phyloP scores from a whole-genome alignment of 2,113 vertebrate species.

The Megaceryle torquata region DNA sequence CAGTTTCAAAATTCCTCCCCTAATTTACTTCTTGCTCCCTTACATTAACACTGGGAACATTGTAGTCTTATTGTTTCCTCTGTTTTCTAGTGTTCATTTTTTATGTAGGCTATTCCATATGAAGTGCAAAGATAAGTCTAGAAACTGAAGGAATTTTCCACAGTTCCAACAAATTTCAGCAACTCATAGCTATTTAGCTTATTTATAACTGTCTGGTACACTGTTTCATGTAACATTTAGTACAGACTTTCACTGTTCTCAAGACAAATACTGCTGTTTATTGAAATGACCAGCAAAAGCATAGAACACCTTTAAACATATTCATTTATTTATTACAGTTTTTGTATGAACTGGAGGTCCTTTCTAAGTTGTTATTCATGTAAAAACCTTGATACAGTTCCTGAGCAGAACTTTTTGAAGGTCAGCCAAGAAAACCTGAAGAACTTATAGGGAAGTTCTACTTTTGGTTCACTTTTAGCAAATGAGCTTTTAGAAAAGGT shows the following conservation, averaged over 20 bases:
- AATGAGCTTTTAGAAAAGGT: background rate
- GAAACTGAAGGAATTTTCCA: background rate
- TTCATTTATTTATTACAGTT: background rate
- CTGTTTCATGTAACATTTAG: conserved; percentile 22
- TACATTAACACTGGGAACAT: background rate
- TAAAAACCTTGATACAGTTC: background rate
- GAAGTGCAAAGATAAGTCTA: conserved; percentile 18
- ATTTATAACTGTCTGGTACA: conserved; percentile 38
- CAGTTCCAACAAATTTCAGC: conserved; percentile 22
- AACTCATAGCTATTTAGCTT: conserved; percentile 16
- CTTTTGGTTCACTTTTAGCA: background rate
- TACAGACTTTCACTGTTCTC: background rate
- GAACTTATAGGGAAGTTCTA: background rate
- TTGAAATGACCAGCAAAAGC: conserved; percentile 22
- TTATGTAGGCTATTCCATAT: background rate
- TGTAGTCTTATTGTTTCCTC: background rate
- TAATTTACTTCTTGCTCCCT: background rate
- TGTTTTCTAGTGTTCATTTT: background rate
- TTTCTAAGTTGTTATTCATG: background rate
- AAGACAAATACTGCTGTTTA: conserved; percentile 26
- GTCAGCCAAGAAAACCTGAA: background rate
- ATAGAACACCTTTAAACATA: background rate
- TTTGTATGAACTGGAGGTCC: background rate
- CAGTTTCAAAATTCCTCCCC: background rate
- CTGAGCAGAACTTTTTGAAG: background rate